Conservation (phyloP, 2,888 invertebrate genomes). For the Petrolisthes manimaculis region DNA sequence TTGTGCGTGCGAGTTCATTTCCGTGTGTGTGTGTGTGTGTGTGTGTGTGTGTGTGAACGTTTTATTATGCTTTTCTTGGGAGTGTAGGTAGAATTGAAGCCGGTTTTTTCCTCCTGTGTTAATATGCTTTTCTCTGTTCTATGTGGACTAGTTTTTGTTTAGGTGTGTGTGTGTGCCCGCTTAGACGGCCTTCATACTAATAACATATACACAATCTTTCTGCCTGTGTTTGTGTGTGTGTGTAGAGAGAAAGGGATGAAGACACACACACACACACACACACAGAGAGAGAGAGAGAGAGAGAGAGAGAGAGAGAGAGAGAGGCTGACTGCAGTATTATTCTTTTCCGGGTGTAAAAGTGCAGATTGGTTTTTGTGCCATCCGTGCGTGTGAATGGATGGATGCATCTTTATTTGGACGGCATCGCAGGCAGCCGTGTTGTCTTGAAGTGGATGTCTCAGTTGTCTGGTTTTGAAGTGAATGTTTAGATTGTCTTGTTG, state of each 20-base stretch:
- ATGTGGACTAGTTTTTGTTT: neutral
- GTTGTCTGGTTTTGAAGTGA: too few species aligned
- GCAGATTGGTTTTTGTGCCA: too few species aligned
- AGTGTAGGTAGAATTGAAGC: neutral
- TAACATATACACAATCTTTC: neutral
- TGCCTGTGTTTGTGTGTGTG: neutral
- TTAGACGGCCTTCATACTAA: neutral
- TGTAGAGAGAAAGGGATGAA: neutral
- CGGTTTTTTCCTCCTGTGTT: neutral
- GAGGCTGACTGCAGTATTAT: neutral
- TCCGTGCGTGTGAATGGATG: too few species aligned
- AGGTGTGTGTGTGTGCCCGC: constrained; percentile 21
- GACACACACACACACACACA: neutral
- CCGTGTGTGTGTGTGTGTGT: neutral
- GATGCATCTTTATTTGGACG: too few species aligned
- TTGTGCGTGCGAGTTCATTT: neutral
- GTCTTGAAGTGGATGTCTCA: too few species aligned
- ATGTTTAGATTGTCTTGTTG: too few species aligned
- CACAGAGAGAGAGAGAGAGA: constrained; percentile 3
- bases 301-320: constrained; percentile 18
- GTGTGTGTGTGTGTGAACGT: neutral
- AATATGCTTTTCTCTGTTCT: neutral
- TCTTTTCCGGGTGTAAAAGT: too few species aligned
- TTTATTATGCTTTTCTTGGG: neutral
- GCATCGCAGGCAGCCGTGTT: too few species aligned